Evolutionary conservation across 2,797 vertebrate genomes (phyloP), one percentile per base, ranked within the genome.

Genomic region (Anableps anableps): DNA sequence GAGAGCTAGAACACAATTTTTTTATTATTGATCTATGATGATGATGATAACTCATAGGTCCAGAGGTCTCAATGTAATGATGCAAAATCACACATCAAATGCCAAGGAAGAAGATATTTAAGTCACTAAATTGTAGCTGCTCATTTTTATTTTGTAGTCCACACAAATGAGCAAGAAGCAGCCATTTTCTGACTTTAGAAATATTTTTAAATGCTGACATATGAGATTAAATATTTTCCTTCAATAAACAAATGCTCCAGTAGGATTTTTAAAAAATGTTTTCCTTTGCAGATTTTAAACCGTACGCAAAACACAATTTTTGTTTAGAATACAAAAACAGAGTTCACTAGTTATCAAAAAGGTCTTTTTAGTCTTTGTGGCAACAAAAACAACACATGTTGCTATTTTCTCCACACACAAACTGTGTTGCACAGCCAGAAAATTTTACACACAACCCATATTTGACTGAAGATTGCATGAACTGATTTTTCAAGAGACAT

Each of bases 41-140:
- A 13, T n/a, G 26, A 55, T 64, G 34, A 36, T 21, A 36, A 36
- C 60, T 34, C 17, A 3, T 36, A 64, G 31, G 17, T 64, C 31
- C 31, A 21, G 29, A 21, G 1, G 19, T 36, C 31, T 64, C 31
- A 36, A 31, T 38, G 31, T 64, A 31, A 64, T 3, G 7, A 36
- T 21, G 11, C 8, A 64, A 77, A 21, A 16, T 50, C n/a, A 21
- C 34, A 29, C 29, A 6, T 71, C 50, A 76, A 68, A 78, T 75
- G 85, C 81, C 64, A 78, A 72, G 79, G 51, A 83, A 88, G 81
- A 89, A 86, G 82, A 68, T 62, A 3, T 7, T 66, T 34, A 34
- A 17, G 62, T 64, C 62, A 21, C 62, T 4, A 43, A 78, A 26
- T n/a, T 29, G 17, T 21, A 7, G 48, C 41, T 72, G 16, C 16